Percentiles rank a stretch among this genome's conserved stretches.
phyloP scores from a whole-genome alignment of 2,797 vertebrate species.

The Natrix natrix region DNA sequence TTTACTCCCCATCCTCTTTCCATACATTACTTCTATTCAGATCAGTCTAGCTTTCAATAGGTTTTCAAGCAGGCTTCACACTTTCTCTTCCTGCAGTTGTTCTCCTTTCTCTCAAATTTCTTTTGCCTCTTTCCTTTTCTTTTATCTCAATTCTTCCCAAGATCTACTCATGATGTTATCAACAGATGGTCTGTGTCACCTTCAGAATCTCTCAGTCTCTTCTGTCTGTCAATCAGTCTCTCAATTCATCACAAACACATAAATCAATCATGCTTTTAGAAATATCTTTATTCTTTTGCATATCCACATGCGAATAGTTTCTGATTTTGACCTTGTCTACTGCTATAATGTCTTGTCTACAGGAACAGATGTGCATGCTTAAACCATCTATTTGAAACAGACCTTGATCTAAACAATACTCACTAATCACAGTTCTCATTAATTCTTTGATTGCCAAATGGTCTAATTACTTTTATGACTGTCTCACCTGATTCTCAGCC shows the following conservation, averaged over 20 bases:
- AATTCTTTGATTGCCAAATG: background rate
- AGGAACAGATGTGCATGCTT: background rate
- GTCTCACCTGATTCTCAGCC: background rate
- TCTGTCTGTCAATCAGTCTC: background rate
- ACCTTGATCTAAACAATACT: background rate
- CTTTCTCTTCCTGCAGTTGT: background rate
- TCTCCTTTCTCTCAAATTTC: background rate
- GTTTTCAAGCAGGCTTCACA: background rate
- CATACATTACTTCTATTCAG: background rate
- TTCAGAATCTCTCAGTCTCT: background rate
- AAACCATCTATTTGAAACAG: background rate
- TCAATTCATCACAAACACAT: background rate
- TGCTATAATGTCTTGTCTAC: background rate
- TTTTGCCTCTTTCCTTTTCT: background rate
- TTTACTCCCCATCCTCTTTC: background rate
- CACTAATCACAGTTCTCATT: background rate
- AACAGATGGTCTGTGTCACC: background rate
- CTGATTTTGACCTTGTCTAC: background rate
- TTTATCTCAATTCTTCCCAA: background rate
- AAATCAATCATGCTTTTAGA: background rate
- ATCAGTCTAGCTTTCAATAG: background rate
- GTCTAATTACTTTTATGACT: background rate
- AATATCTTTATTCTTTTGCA: background rate
- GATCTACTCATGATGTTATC: background rate
- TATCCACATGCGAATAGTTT: background rate